A percentile compares a stretch with the other conserved stretches of the same genome.
phyloP scores from a whole-genome alignment of 2,888 invertebrate genomes.

The Gnatocerus cornutus region DNA sequence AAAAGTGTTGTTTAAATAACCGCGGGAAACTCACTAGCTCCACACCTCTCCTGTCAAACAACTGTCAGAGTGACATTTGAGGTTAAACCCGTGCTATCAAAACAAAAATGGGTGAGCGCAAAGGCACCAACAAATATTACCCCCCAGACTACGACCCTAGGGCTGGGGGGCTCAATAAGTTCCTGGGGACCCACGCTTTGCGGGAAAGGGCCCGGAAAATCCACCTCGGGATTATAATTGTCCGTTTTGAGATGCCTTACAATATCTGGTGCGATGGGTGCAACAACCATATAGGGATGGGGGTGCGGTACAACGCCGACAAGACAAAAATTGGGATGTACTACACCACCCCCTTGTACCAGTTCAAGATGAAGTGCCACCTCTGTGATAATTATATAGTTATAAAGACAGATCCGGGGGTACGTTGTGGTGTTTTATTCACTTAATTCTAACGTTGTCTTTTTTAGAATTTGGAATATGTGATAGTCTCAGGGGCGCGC shows the following conservation, averaged over 20 bases:
- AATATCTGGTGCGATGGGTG: slow-evolving; percentile 99
- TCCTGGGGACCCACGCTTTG: slow-evolving; percentile 94
- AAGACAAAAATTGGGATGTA: slow-evolving; percentile 97
- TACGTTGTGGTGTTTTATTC: slow-evolving; percentile 67
- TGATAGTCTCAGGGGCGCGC: slow-evolving; percentile 94
- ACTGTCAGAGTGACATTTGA: too few relatives aligned
- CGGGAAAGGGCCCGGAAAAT: slow-evolving; percentile 97
- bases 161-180: slow-evolving; percentile 95
- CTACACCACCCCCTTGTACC: slow-evolving; percentile 97
- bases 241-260: slow-evolving; percentile 99
- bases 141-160: slow-evolving; percentile 99
- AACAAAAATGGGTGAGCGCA: slow-evolving; percentile 99
- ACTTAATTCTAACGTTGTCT: too few relatives aligned
- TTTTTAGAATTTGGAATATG: slow-evolving; percentile 95
- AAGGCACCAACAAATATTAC: slow-evolving; percentile 98
- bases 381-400: slow-evolving; percentile 97
- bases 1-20: too few relatives aligned
- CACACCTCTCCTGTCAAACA: too few relatives aligned
- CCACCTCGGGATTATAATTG: slow-evolving; percentile 94
- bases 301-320: slow-evolving; percentile 97
- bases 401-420: slow-evolving; percentile 98
- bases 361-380: slow-evolving; percentile 99
- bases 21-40: too few relatives aligned
- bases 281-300: slow-evolving; percentile 99
- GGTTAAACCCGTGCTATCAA: too few relatives aligned